Evolutionary conservation across 2,888 invertebrate genomes (phyloP), one percentile per base, ranked within the genome.

Genomic region (Isoperla grammatica): DNA sequence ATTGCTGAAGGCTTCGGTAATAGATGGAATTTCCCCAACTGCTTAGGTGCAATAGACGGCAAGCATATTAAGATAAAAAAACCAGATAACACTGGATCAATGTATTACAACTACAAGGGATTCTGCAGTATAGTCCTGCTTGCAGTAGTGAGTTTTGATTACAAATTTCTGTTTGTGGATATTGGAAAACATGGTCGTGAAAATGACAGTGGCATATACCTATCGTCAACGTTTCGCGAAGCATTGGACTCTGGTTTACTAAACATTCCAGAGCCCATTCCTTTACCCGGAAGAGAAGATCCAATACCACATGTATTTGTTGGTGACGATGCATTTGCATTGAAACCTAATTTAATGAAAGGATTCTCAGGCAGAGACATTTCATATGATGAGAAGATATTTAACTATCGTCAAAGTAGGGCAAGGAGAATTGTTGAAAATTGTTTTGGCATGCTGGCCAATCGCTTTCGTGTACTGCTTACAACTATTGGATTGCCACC

Each of bases 291-390:
- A 12, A 15, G 53, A 9, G 20, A 17, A 17, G 19, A 3, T 70
- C 73, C 50, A 71, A 72, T 35, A 72, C 66, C 54, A 69, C 72
- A 39, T 72, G 67, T 54, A 74, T 64, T 58, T 74, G 72, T 66
- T 74, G 74, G 56, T 73, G 71, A 66, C 70, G 72, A 59, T 74
- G 73, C 53, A 70, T 73, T 6, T 37, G 5, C 48, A 15, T 20
- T 42, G 12, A 11, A 49, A 23, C 12, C 17, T 63, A 62, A 59
- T 45, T 11, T 59, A 13, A 54, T 29, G 29, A 29, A 29, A 59
- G 42, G 56, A 56, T 20, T 57, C 40, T 46, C 48, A 56, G 17
- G 22, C 49, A 8, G 39, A 35, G 35, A 35, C 39, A 9, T 59
- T 23, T 55, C 58, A 13, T 50, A 23, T 20, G 59, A 61, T n/a